Conservation (phyloP, 2,113 vertebrate species). For the Salvelinus alpinus region DNA sequence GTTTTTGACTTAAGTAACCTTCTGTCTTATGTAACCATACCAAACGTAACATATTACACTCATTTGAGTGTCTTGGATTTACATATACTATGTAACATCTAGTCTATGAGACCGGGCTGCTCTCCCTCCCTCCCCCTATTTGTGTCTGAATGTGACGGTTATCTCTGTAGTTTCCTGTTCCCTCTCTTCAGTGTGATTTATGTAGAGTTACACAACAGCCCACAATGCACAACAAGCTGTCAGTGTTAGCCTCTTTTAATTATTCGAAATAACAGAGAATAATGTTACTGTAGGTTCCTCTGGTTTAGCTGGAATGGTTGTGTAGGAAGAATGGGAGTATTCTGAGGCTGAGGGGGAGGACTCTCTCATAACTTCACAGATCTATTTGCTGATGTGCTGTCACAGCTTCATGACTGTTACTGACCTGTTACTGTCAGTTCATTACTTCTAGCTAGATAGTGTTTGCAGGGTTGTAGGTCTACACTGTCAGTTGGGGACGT, state of each 20-base stretch:
- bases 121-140: neutral
- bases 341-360: conserved; percentile 27
- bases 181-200: conserved; percentile 54
- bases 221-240: conserved; percentile 52
- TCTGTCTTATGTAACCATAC: too few species aligned
- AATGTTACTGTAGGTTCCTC: conserved; percentile 32
- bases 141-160: conserved; percentile 30
- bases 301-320: conserved; percentile 35
- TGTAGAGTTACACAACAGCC: conserved; percentile 45
- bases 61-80: too few species aligned
- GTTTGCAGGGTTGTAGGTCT: conserved; percentile 38
- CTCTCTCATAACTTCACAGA: conserved; percentile 49
- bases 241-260: conserved; percentile 64
- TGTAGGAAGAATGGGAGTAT: conserved; percentile 21
- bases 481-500: neutral
- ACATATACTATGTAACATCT: too few species aligned
- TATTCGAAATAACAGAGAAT: conserved; percentile 34
- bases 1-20: too few species aligned
- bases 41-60: too few species aligned
- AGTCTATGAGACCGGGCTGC: neutral
- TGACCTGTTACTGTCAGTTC: conserved; percentile 52
- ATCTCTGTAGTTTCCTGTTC: conserved; percentile 34
- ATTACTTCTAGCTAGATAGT: conserved; percentile 56
- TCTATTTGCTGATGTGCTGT: conserved; percentile 65
- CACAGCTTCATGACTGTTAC: conserved; percentile 61